Base-by-base conservation (phyloP, 2,797 vertebrate species). In the Schizopygopsis malacanthus region DNA sequence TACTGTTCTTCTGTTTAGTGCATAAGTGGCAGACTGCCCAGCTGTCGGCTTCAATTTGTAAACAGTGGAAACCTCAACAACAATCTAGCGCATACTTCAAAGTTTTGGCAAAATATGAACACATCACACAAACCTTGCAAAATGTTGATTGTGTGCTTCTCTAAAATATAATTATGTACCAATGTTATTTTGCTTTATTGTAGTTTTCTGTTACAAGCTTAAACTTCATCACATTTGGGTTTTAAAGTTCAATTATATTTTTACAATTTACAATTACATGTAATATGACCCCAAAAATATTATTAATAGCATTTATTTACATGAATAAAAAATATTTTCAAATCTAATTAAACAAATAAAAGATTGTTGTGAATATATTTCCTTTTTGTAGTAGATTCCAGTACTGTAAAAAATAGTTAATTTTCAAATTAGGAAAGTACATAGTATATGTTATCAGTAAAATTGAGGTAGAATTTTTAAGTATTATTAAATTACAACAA, bases 11-110 rank as follows among this genome's bases (percentile, higher is more conserved):
- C 33, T 84, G 37, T 84, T 84, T 41, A 52, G 22, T 39, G 73
- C 37, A 69, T 78, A 59, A 67, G 43, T 83, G 71, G 72, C 59
- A 65, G 47, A 22, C 22, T 65, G 50, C 71, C 59, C 28, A 65
- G 82, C 13, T 43, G 73, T 50, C 61, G 25, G 33, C 9, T 28
- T 84, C 12, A n/a, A 75, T 83, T 76, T 76, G 82, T 76, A 65
- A 65, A 75, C 18, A 9, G 56, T 20, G 28, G 82, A 67, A 83
- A 33, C 45, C 45, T 69, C 18, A 37, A 47, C 41, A 37, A 11
- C 18, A 67, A 33, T 25, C 61, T 13, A 72, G 52, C 7, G n/a
- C 39, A 41, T 72, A 43, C 33, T 41, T 71, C 22, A 82, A 41
- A 69, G 39, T 45, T 82, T 83, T 73, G 25, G 16, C 15, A 3